These are phyloP conservation scores for Romanogobio albipinnatus DNA, from an alignment of 2,113 vertebrate genomes.

Conservation along the genomic window DNA sequence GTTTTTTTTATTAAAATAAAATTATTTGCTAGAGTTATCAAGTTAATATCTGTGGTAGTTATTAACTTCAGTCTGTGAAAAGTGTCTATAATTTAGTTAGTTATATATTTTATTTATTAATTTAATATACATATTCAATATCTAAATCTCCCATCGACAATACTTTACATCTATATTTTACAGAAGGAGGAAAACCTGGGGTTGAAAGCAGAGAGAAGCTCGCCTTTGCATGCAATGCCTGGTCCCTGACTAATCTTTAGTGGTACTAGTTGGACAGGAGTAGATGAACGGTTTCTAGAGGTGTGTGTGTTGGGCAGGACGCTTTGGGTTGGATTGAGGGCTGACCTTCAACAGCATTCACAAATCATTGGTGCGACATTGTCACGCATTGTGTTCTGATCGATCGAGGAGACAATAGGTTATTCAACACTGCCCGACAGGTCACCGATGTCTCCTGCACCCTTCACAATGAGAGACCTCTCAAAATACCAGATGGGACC, in stretches of 20 bases:
- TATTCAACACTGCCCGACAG: constrained; percentile 42
- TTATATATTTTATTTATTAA: too few species aligned
- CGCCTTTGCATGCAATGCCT: background rate
- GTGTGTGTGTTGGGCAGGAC: constrained; percentile 5
- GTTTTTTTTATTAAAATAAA: too few species aligned
- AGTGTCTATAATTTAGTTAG: too few species aligned
- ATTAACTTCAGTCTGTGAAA: too few species aligned
- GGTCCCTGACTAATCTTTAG: constrained; percentile 6
- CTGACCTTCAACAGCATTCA: constrained; percentile 58
- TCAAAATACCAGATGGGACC: constrained; percentile 40
- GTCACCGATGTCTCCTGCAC: constrained; percentile 43
- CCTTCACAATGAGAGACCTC: constrained; percentile 36
- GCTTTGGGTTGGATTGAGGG: constrained; percentile 17
- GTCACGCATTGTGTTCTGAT: constrained; percentile 55
- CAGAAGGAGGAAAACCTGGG: background rate
- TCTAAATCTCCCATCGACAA: too few species aligned
- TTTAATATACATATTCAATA: too few species aligned
- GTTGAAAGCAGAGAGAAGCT: background rate
- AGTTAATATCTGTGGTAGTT: too few species aligned
- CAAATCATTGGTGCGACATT: constrained; percentile 52
- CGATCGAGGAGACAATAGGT: constrained; percentile 58
- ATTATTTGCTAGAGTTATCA: too few species aligned
- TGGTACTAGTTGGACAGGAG: background rate
- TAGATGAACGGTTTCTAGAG: background rate
- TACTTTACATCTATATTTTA: background rate